Evolutionary conservation across 2,888 invertebrate species (phyloP), one percentile per base, ranked within the genome.

Genomic region (Eueremaeus valkanovi): DNA sequence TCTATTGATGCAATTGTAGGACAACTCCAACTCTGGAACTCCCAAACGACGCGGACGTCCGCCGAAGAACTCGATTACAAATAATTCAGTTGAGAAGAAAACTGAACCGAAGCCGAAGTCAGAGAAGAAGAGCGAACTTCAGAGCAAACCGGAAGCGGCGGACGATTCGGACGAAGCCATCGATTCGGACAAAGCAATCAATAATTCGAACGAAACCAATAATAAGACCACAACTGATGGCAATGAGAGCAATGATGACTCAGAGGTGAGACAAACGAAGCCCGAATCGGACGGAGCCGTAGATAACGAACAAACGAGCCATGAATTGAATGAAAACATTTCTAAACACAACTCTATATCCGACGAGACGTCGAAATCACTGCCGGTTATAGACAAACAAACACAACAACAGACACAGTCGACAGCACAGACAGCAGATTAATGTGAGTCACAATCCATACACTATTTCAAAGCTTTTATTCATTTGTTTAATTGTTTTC

Each of bases 41-140:
- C 66, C 66, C 6, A 33, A 36, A 66, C 66, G 66, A 66, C 11
- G 66, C 6, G 66, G 66, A n/a, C 33, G 66, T 21, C 66, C 66
- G 21, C 66, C 66, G 21, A 66, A 66, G 31, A 66, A 40, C 27
- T 66, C 66, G 3, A 21, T 66, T 3, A 0, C 36, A 21, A 66
- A 66, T 21, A 66, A 66, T 66, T 66, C 66, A 11, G 36, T 66
- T 21, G 66, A 66, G 3, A 21, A 33, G 2, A 66, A 66, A 36
- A 36, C 66, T 21, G 66, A 66, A 33, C n/a, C 27, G 29, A 36
- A 66, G 1, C 2, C 66, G 6, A 33, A 63, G 1, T 55, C 55
- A 3, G 55, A 24, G 18, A 3, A 3, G 21, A 55, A 55, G 31
- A 13, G 16, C 49, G 49, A 27, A 3, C n/a, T n/a, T 16, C n/a